phyloP scores from a whole-genome alignment of 2,113 vertebrate species.

The Brachionichthys hirsutus region DNA sequence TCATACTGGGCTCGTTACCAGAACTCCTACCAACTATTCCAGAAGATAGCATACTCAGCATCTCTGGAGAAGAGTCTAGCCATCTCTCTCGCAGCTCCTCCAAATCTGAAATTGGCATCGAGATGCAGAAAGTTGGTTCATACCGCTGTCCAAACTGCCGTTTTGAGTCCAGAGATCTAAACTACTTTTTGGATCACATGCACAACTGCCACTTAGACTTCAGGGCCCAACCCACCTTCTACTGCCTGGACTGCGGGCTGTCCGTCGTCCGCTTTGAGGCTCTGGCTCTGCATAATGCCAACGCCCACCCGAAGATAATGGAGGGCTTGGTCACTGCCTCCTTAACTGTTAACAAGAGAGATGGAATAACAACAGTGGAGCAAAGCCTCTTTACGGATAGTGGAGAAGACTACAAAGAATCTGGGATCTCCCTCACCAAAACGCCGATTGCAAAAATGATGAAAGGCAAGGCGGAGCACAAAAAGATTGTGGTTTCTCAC shows the following conservation, averaged over 20 bases:
- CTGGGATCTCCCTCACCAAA: slow-evolving; percentile 91
- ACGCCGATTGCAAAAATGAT: slow-evolving; percentile 95
- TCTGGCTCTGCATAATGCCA: slow-evolving; percentile 88
- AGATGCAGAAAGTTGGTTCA: slow-evolving; percentile 76
- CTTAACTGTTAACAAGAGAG: slow-evolving; percentile 84
- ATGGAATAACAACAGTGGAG: slow-evolving; percentile 82
- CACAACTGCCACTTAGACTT: slow-evolving; percentile 90
- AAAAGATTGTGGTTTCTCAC: slow-evolving; percentile 87
- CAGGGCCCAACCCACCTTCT: slow-evolving; percentile 86
- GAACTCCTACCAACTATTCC: slow-evolving; percentile 75
- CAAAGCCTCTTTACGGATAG: slow-evolving; percentile 79
- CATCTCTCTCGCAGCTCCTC: slow-evolving; percentile 70
- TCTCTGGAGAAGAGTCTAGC: slow-evolving; percentile 68
- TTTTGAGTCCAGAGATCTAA: slow-evolving; percentile 86
- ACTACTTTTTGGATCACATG: slow-evolving; percentile 89
- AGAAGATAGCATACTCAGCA: slow-evolving; percentile 74
- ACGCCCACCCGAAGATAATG: slow-evolving; percentile 76
- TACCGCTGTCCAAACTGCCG: slow-evolving; percentile 87
- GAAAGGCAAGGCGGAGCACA: slow-evolving; percentile 90
- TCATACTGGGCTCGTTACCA: slow-evolving; percentile 70
- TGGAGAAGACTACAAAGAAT: slow-evolving; percentile 74
- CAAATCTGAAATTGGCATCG: slow-evolving; percentile 59
- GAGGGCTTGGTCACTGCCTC: slow-evolving; percentile 73
- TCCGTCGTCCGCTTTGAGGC: slow-evolving; percentile 87
- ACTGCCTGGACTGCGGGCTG: slow-evolving; percentile 85